Evolutionary conservation across 2,113 vertebrate species (phyloP), one percentile per base, ranked within the genome.

Genomic region (Takifugu bimaculatus): DNA sequence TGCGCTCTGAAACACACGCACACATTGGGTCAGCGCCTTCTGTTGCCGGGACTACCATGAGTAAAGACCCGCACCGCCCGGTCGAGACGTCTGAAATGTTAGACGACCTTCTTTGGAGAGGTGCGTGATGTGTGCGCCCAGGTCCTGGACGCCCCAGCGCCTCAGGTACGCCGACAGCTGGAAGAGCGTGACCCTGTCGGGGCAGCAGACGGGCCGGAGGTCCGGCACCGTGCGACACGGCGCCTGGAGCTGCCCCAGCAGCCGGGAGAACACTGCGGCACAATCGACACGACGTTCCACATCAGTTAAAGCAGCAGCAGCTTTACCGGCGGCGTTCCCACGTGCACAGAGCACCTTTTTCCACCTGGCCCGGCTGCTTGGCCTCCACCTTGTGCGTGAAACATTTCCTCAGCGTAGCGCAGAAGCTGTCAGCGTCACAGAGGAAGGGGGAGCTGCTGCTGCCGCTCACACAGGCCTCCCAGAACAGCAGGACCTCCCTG

Each of bases 21-120:
- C 35, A 39, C 35, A 39, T 39, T 6, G 35, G 35, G 35, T 39
- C 35, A 39, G 7, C 11, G 2, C 35, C 11, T 11, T 39, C 35
- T 39, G 35, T 39, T 39, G 11, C 35, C 35, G 35, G 1, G 10
- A 52, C 5, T 4, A 28, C 4, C 3, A 52, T 52, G 3, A 2
- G 4, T 51, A 27, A 13, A 27, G 10, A 52, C 13, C 44, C 14
- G 9, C 44, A 3, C 44, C 13, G 5, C 1, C 13, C 26, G 26
- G 50, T 1, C 5, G 27, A 4, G 50, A 12, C 0, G 50, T 3
- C 12, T 29, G 26, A 20, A 20, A 1, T 20, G 20, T 20, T 20
- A 20, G 20, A 20, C 20, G 20, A 98, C 97, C 94, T 94, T 99
- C 97, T 80, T 87, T 96, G 27, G 93, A 91, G 1, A 98, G 94